Evolutionary conservation across 2,888 invertebrate genomes (phyloP).

Genomic region (Plebejus anna): DNA sequence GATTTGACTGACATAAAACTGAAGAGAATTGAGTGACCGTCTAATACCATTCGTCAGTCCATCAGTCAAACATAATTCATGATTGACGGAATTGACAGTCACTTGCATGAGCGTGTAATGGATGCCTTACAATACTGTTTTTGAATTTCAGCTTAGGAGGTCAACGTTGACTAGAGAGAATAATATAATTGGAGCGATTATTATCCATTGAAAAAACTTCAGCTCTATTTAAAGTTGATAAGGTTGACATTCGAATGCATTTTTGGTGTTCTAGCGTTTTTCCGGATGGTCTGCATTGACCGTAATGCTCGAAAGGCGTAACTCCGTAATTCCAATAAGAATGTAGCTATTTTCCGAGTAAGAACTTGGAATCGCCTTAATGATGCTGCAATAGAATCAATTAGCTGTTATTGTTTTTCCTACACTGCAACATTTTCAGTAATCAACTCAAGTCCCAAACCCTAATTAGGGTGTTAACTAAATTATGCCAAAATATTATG

Average conservation of each 20-base stretch:
- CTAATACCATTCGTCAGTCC: no score
- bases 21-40: no score
- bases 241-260: neutral
- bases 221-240: neutral
- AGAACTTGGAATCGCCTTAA: neutral
- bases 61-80: no score
- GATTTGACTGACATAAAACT: no score
- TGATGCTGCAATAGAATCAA: neutral
- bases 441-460: no score
- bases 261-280: neutral
- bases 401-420: neutral
- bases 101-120: no score
- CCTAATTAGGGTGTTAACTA: no score
- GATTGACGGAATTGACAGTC: no score
- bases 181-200: neutral
- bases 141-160: neutral
- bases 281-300: constrained; percentile 5
- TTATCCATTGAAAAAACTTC: neutral
- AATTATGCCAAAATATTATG: no score
- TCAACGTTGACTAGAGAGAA: neutral
- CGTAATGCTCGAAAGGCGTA: constrained; percentile 3
- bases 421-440: neutral
- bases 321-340: neutral
- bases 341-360: neutral
- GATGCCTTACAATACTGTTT: neutral